Conservation (phyloP, 2,797 vertebrate genomes). For the Pantherophis alleghaniensis region DNA sequence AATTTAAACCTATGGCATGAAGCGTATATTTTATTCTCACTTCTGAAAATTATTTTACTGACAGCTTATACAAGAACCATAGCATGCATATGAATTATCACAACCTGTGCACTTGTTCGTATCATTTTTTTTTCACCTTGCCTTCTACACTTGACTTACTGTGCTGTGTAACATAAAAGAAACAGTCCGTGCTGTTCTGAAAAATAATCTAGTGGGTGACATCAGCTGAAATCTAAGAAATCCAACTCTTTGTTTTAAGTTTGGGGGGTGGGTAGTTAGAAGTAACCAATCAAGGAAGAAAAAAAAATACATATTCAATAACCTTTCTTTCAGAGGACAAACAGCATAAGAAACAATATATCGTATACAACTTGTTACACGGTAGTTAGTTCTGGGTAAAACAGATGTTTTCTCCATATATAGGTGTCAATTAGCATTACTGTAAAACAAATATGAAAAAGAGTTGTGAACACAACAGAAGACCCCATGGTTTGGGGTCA, state of each 20-base stretch:
- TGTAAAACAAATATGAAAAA: neutral
- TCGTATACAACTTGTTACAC: no score
- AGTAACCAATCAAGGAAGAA: neutral
- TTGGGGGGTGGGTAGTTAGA: neutral
- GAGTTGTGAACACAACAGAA: no score
- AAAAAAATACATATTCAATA: neutral
- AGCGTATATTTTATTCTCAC: neutral
- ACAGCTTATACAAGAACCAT: neutral
- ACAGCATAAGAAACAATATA: neutral
- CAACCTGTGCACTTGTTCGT: neutral
- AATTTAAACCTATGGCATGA: neutral
- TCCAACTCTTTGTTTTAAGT: neutral
- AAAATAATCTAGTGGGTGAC: neutral
- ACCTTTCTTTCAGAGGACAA: neutral
- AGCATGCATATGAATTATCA: neutral
- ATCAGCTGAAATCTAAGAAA: neutral
- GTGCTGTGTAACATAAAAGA: neutral
- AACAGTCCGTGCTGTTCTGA: neutral
- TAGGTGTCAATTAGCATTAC: neutral
- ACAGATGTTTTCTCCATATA: no score
- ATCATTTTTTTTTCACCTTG: neutral
- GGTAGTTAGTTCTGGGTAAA: neutral
- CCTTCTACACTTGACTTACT: neutral
- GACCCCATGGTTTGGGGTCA: neutral
- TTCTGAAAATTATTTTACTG: neutral